These are phyloP conservation scores for Pteropus alecto DNA, from an alignment of 2,113 vertebrate genomes.

Conservation along the genomic window DNA sequence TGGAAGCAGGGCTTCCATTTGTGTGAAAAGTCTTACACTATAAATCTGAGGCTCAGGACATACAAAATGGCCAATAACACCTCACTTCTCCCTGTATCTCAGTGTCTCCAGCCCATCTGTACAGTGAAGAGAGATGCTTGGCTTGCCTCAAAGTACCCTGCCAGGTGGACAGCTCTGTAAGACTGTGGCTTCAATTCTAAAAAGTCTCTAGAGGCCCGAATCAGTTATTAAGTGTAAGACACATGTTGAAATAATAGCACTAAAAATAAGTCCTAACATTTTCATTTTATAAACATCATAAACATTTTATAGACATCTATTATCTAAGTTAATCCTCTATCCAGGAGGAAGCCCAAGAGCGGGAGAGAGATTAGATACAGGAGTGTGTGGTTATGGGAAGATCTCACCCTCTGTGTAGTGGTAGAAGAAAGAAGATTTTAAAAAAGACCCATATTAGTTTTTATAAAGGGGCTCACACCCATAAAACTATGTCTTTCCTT, in stretches of 20 bases:
- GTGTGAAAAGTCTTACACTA: neutral
- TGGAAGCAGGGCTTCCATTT: neutral
- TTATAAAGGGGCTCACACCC: neutral
- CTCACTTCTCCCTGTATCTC: neutral
- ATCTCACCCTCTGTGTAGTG: neutral
- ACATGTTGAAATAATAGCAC: conserved; percentile 22
- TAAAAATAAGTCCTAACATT: neutral
- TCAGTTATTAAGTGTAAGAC: neutral
- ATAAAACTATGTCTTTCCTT: neutral
- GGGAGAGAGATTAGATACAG: neutral
- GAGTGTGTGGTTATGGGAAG: neutral
- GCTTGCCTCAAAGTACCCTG: neutral
- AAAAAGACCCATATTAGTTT: neutral
- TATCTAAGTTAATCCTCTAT: neutral
- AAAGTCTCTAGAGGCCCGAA: neutral
- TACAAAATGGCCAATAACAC: neutral
- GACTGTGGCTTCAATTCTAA: neutral
- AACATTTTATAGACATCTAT: neutral
- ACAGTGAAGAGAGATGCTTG: neutral
- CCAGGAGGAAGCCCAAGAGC: neutral
- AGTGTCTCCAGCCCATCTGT: neutral
- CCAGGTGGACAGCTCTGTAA: neutral
- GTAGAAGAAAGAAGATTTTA: neutral
- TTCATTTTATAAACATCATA: conserved; percentile 15
- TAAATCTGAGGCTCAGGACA: neutral